Conservation (phyloP, 2,888 invertebrate genomes). For the Magallana nippona region DNA sequence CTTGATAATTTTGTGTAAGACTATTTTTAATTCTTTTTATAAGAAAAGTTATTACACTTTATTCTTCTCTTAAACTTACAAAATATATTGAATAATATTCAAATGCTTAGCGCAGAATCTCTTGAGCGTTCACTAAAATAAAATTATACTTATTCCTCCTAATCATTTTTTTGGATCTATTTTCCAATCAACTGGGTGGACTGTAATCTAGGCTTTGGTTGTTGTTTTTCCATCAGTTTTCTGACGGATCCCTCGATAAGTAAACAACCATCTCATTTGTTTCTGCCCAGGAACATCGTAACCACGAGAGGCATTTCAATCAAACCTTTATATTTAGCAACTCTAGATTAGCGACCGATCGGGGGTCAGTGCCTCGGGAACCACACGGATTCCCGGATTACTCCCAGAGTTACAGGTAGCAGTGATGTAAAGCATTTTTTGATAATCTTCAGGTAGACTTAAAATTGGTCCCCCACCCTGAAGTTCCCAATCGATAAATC, state of each 20-base stretch:
- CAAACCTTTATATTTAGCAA: background rate
- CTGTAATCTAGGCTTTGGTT: too few species aligned
- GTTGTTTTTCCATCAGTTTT: too few species aligned
- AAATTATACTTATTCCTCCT: too few species aligned
- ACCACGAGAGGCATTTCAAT: conserved; percentile 11
- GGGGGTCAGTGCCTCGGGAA: background rate
- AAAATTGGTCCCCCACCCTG: conserved; percentile 18
- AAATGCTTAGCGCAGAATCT: too few species aligned
- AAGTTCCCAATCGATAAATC: background rate
- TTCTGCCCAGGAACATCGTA: background rate
- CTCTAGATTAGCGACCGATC: background rate
- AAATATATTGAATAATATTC: too few species aligned
- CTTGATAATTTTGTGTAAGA: too few species aligned
- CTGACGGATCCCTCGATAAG: background rate
- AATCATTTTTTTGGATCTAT: too few species aligned
- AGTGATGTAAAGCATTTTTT: background rate
- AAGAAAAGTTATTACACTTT: too few species aligned
- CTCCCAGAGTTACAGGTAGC: background rate
- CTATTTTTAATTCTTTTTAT: too few species aligned
- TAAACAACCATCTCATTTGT: background rate
- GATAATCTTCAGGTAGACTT: conserved; percentile 5
- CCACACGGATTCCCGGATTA: background rate
- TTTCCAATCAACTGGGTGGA: too few species aligned
- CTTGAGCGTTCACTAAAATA: too few species aligned
- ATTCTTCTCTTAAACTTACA: too few species aligned